Evolutionary conservation across 1,140 invertebrate species (phyloP).

Genomic region (Conopomorpha cramerella): DNA sequence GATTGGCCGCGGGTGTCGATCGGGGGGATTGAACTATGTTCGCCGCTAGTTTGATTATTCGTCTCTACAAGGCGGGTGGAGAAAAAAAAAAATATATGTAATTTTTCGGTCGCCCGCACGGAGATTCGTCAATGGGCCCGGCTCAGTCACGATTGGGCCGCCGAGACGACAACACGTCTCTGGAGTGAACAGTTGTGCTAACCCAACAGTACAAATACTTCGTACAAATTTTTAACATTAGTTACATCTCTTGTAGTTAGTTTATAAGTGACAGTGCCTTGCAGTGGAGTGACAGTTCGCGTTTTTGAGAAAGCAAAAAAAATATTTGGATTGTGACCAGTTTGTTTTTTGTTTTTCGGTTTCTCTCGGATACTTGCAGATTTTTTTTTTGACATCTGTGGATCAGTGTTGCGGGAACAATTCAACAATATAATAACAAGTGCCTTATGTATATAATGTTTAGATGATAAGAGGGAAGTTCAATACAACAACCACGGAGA

Average conservation of each 20-base stretch:
- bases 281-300: conserved; percentile 19
- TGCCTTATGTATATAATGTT: conserved; percentile 40
- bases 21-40: conserved; percentile 40
- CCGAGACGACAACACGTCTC: conserved; percentile 34
- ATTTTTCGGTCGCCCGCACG: conserved; percentile 46
- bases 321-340: conserved; percentile 17
- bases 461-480: conserved; percentile 25
- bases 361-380: conserved; percentile 47
- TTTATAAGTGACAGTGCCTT: conserved; percentile 32
- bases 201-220: conserved; percentile 52
- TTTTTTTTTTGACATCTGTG: too few relatives aligned
- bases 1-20: too few relatives aligned
- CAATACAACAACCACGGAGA: conserved; percentile 34
- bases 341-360: conserved; percentile 36
- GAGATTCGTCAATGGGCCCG: conserved; percentile 49
- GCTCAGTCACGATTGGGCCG: conserved; percentile 47
- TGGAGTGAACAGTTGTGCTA: conserved; percentile 32
- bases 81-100: conserved; percentile 46
- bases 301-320: conserved; percentile 5
- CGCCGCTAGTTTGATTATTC: conserved; percentile 52
- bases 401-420: too few relatives aligned
- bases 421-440: conserved; percentile 43
- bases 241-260: conserved; percentile 33
- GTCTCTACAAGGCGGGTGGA: conserved; percentile 11
- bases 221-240: conserved; percentile 51